These are phyloP conservation scores for Chymomyza costata DNA, from an alignment of 1,140 invertebrate species.

Conservation along the genomic window DNA sequence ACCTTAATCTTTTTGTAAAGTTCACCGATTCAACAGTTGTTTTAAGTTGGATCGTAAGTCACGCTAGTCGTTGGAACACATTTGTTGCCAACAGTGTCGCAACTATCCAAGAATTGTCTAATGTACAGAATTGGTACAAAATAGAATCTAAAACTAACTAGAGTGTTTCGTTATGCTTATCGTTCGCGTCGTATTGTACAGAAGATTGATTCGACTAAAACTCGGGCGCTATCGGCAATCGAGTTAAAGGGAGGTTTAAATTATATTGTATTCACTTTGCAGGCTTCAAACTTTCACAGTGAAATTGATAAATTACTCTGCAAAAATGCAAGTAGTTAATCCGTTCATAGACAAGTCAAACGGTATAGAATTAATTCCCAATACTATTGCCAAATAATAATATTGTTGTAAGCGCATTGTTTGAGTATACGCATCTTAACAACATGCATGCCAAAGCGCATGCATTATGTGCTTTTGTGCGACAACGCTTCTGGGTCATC, in stretches of 20 bases:
- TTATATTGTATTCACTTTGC: constrained; percentile 13
- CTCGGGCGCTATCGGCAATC: not conserved
- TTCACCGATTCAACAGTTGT: too few species aligned
- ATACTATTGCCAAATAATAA: too few species aligned
- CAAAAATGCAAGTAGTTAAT: constrained; percentile 8
- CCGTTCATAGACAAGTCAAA: constrained; percentile 2
- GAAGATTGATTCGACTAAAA: not conserved
- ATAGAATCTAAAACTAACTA: not conserved
- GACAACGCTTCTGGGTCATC: too few species aligned
- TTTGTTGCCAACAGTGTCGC: constrained; percentile 10
- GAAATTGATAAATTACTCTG: constrained; percentile 2
- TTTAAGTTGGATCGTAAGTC: too few species aligned
- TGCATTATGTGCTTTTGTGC: too few species aligned
- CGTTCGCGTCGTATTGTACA: constrained; percentile 1
- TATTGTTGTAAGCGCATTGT: too few species aligned
- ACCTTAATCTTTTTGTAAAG: too few species aligned
- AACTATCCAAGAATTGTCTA: too few species aligned
- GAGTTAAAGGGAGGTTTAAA: constrained; percentile 7
- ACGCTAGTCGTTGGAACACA: constrained; percentile 1
- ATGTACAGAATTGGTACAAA: constrained; percentile 2
- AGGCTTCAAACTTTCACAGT: constrained; percentile 3
- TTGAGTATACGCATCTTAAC: too few species aligned
- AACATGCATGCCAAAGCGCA: too few species aligned
- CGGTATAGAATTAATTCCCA: constrained; percentile 6
- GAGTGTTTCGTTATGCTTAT: constrained; percentile 8